Evolutionary conservation across 2,797 vertebrate genomes (phyloP).

Genomic region (Monodelphis domestica): DNA sequence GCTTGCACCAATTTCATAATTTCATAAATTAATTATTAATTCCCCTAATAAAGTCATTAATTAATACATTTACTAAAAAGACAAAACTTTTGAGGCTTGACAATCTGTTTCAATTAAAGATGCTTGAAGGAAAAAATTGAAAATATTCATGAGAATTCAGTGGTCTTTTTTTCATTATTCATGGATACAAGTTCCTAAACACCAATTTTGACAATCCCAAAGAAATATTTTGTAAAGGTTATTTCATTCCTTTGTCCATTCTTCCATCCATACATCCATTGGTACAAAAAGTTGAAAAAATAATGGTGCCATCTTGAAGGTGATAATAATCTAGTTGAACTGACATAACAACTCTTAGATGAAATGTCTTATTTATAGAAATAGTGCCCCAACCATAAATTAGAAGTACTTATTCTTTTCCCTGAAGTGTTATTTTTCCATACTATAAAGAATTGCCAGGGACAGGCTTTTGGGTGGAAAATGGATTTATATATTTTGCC

Average conservation of each 20-base stretch:
- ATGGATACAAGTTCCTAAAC: conserved; percentile 24
- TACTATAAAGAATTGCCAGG: not conserved
- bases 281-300: not conserved
- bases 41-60: not conserved
- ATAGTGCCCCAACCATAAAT: conserved; percentile 12
- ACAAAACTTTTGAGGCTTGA: not conserved
- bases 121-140: not conserved
- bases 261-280: not conserved
- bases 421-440: conserved; percentile 19
- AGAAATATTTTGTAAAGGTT: not conserved
- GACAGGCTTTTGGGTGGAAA: not conserved
- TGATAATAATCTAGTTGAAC: not conserved
- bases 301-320: not conserved
- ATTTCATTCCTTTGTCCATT: not conserved
- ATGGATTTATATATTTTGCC: not conserved
- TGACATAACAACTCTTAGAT: conserved; percentile 32
- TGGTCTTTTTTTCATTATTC: conserved; percentile 9
- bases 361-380: conserved; percentile 33
- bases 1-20: not conserved
- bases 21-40: not conserved
- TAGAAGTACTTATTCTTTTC: conserved; percentile 39
- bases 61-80: not conserved
- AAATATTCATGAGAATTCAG: not conserved
- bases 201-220: conserved; percentile 13
- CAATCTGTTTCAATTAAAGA: conserved; percentile 1